phyloP scores from a whole-genome alignment of 37 sponge, comb jelly and placozoan species.

The Axinella damicornis region DNA sequence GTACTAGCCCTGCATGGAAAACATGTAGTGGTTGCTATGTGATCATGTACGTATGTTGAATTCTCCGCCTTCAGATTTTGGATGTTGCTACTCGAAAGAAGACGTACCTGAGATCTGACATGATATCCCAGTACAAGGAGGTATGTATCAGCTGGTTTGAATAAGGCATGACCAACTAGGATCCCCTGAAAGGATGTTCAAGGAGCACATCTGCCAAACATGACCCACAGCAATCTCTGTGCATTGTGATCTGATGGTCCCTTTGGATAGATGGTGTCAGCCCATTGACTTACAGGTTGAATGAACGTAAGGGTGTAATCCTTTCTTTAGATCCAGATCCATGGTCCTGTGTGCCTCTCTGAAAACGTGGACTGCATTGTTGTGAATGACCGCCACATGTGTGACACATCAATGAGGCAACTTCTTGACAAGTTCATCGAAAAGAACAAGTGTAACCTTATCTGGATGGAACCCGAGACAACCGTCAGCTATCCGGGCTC shows the following conservation, averaged over 20 bases:
- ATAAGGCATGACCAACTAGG: not conserved
- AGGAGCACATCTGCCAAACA: too few relatives aligned
- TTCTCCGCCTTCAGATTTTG: conserved; percentile 44
- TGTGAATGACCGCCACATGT: conserved; percentile 48
- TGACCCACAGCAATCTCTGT: too few relatives aligned
- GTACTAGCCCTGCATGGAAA: too few relatives aligned
- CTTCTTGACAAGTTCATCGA: conserved; percentile 63
- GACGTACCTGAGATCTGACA: conserved; percentile 36
- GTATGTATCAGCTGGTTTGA: conserved; percentile 20
- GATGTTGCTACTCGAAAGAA: conserved; percentile 75
- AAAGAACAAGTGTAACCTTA: conserved; percentile 77
- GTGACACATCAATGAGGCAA: conserved; percentile 29
- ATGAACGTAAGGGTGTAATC: too few relatives aligned
- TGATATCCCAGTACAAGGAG: conserved; percentile 76
- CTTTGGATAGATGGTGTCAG: too few relatives aligned
- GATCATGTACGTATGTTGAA: too few relatives aligned
- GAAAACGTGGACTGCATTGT: conserved; percentile 87
- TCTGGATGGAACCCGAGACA: conserved; percentile 68
- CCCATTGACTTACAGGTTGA: too few relatives aligned
- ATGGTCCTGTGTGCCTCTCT: conserved; percentile 78
- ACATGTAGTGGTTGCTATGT: too few relatives aligned
- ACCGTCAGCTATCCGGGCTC: not conserved
- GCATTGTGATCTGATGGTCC: too few relatives aligned
- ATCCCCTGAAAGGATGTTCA: too few relatives aligned
- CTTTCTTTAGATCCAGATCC: conserved; percentile 64